Conservation (phyloP, 2,113 vertebrate genomes). For the Cyphomyrus discorhynchus region DNA sequence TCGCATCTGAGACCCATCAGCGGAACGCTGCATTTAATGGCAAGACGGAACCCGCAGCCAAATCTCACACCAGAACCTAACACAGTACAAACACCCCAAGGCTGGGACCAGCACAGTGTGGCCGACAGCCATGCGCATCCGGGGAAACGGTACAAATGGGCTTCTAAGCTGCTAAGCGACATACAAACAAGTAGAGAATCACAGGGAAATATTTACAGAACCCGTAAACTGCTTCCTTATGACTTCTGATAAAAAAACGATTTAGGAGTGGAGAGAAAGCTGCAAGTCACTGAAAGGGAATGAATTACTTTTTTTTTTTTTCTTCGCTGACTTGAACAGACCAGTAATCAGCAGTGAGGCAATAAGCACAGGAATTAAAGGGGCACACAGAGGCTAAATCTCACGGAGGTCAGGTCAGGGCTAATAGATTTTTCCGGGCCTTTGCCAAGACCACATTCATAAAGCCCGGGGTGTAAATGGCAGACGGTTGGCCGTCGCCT, state of each 20-base stretch:
- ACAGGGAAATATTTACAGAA: neutral
- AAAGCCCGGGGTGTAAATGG: neutral
- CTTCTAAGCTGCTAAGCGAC: neutral
- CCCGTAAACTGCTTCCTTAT: neutral
- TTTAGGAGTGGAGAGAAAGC: neutral
- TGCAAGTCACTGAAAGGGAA: neutral
- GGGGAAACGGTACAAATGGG: neutral
- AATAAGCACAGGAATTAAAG: neutral
- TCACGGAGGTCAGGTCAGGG: neutral
- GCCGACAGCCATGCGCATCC: neutral
- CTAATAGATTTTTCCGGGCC: neutral
- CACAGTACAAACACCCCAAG: neutral
- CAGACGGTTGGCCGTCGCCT: neutral
- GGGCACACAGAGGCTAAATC: neutral
- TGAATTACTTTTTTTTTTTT: neutral
- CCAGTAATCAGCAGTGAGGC: neutral
- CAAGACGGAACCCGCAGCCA: neutral
- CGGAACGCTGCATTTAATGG: neutral
- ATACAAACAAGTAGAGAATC: neutral
- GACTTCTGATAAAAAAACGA: constrained; percentile 1
- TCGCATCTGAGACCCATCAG: neutral
- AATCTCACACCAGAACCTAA: neutral
- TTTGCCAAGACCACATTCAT: neutral
- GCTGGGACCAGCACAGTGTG: neutral
- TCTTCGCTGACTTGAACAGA: neutral